Evolutionary conservation across 2,113 vertebrate species (phyloP), one percentile per base, ranked within the genome.

Genomic region (Cynopterus brachyotis): DNA sequence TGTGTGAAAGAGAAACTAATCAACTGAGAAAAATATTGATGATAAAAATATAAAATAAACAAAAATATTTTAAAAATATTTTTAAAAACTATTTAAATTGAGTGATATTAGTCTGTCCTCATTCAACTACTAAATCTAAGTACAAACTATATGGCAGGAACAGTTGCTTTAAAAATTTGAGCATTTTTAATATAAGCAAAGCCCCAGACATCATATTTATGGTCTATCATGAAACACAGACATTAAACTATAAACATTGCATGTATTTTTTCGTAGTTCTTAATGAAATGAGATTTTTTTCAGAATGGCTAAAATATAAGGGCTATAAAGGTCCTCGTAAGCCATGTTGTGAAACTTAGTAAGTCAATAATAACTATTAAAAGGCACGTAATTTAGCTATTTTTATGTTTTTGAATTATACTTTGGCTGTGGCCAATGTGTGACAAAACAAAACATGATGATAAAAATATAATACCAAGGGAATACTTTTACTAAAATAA

Each of bases 11-110:
- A 75, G 35, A 94, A 95, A 45, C 55, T 89, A 70, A 40, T 62
- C 91, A 91, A 88, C 22, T n/a, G 53, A 94, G 84, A 94, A 94
- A 1, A 81, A 37, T 91, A 94, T 88, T 72, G 45, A 78, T 78
- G 35, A 89, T 16, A 50, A 70, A 82, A 81, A 45, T 30, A 81
- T 59, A 81, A 94, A 94, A 22, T 76, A 62, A 62, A n/a, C 24
- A 6, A 30, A n/a, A 81, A 50, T 85, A 75, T 59, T 93, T 91
- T 45, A 40, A 42, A 86, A 75, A 79, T 64, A 53, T 89, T 83
- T n/a, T n/a, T n/a, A n/a, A 2, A 69, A 60, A 82, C 40, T 55
- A 53, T 53, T 86, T 79, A 40, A 92, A 87, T 95, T 20, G 80
- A 75, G 70, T n/a, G 6, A 40, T 72, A 62, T 35, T 16, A 80